Percentiles rank a stretch among this genome's conserved stretches.
Conservation (phyloP, 2,113 vertebrate species). For the Pelobates fuscus region DNA sequence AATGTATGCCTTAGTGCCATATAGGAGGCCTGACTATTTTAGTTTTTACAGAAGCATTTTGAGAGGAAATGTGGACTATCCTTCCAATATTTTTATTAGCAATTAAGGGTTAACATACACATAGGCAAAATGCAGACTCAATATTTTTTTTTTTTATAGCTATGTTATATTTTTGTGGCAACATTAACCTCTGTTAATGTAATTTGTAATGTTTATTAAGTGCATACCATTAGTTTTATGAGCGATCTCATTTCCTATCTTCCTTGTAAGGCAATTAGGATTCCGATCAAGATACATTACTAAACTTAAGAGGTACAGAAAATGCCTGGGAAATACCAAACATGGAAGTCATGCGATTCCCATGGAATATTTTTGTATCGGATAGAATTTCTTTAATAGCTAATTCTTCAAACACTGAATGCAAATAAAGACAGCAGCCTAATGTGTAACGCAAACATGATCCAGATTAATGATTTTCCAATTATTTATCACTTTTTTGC, state of each 20-base stretch:
- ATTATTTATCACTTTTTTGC: conserved; percentile 31
- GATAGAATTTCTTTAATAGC: conserved; percentile 13
- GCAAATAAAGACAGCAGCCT: conserved; percentile 15
- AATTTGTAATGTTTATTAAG: conserved; percentile 40
- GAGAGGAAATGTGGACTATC: no score
- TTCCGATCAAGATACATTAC: conserved; percentile 14
- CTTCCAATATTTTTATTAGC: no score
- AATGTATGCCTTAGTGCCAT: no score
- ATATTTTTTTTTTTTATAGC: no score
- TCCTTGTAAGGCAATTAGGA: conserved; percentile 35
- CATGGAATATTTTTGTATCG: conserved; percentile 9
- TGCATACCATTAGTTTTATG: conserved; percentile 33
- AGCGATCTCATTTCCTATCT: conserved; percentile 35
- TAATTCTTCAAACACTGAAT: conserved; percentile 19
- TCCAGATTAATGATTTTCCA: conserved; percentile 30
- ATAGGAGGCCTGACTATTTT: no score
- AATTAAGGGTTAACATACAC: no score
- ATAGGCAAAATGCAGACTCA: no score
- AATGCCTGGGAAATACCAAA: conserved; percentile 14
- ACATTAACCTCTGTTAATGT: conserved; percentile 12
- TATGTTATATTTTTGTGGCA: no score
- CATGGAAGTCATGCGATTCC: neutral
- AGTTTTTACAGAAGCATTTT: no score
- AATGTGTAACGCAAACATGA: conserved; percentile 16
- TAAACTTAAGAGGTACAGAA: conserved; percentile 14